Conservation (phyloP, 2,888 invertebrate species). For the Patella depressa region DNA sequence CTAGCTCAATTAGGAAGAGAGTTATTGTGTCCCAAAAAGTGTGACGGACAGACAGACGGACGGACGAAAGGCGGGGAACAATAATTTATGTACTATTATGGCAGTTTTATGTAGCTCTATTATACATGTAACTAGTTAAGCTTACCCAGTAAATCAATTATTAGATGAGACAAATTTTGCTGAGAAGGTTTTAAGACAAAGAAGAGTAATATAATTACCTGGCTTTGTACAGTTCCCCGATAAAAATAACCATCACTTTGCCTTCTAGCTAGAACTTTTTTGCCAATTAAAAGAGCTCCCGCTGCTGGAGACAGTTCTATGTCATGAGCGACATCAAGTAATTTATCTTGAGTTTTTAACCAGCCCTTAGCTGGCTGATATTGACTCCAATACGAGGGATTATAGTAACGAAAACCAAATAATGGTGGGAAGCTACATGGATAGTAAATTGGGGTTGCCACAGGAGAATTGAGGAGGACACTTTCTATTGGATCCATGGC, state of each 20-base stretch:
- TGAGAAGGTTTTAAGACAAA: neutral
- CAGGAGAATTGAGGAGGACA: slow-evolving; percentile 27
- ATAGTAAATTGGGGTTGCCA: slow-evolving; percentile 31
- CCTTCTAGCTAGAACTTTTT: slow-evolving; percentile 65
- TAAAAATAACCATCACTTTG: slow-evolving; percentile 70
- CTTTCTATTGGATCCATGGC: slow-evolving; percentile 57
- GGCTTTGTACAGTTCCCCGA: slow-evolving; percentile 66
- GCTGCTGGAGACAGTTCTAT: slow-evolving; percentile 60
- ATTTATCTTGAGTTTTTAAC: slow-evolving; percentile 56
- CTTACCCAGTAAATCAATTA: neutral
- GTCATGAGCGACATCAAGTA: slow-evolving; percentile 40
- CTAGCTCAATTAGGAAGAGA: too few relatives aligned
- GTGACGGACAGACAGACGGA: too few relatives aligned
- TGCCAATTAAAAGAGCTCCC: slow-evolving; percentile 65
- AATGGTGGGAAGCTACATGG: slow-evolving; percentile 40
- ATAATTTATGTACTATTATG: too few relatives aligned
- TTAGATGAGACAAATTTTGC: neutral
- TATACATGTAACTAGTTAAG: too few relatives aligned
- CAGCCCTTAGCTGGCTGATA: slow-evolving; percentile 61
- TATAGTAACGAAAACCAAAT: slow-evolving; percentile 49
- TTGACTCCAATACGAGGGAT: slow-evolving; percentile 58
- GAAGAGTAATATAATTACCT: slow-evolving; percentile 52
- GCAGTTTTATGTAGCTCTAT: too few relatives aligned
- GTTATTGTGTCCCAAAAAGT: too few relatives aligned
- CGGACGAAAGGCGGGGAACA: too few relatives aligned